Evolutionary conservation across 2,888 invertebrate genomes (phyloP).

Genomic region (Hydropsyche betteni): DNA sequence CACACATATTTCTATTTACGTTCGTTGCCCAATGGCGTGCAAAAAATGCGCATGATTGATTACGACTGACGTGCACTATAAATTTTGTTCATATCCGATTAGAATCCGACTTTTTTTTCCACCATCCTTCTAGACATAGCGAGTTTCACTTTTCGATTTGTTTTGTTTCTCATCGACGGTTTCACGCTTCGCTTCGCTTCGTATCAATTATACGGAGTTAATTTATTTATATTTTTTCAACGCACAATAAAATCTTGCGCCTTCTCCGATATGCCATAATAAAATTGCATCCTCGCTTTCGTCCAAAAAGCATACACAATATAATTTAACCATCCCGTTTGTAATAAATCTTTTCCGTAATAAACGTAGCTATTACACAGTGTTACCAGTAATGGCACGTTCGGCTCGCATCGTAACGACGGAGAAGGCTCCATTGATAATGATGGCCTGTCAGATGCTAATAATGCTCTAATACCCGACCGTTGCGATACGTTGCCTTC

Average conservation of each 20-base stretch:
- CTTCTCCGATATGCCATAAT: neutral
- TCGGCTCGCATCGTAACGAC: conserved; percentile 5
- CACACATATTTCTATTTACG: neutral
- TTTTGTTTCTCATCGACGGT: neutral
- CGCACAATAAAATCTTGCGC: neutral
- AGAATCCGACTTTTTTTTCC: neutral
- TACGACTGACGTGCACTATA: conserved; percentile 19
- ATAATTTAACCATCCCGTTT: conserved; percentile 2
- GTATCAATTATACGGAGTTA: neutral
- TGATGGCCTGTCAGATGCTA: conserved; percentile 25
- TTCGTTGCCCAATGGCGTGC: neutral
- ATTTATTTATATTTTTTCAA: neutral
- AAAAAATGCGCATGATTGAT: conserved; percentile 16
- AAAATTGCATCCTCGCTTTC: neutral
- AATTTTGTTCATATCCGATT: conserved; percentile 9
- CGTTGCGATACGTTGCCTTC: conserved; percentile 16
- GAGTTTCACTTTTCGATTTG: neutral
- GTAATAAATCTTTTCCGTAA: conserved; percentile 25
- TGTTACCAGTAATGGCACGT: conserved; percentile 26
- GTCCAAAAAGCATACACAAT: neutral
- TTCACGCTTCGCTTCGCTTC: neutral
- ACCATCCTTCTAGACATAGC: neutral
- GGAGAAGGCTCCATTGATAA: conserved; percentile 22
- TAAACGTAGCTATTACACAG: conserved; percentile 30
- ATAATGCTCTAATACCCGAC: conserved; percentile 28